phyloP scores from a whole-genome alignment of 2,888 invertebrate species.

The Hipparchia semele region DNA sequence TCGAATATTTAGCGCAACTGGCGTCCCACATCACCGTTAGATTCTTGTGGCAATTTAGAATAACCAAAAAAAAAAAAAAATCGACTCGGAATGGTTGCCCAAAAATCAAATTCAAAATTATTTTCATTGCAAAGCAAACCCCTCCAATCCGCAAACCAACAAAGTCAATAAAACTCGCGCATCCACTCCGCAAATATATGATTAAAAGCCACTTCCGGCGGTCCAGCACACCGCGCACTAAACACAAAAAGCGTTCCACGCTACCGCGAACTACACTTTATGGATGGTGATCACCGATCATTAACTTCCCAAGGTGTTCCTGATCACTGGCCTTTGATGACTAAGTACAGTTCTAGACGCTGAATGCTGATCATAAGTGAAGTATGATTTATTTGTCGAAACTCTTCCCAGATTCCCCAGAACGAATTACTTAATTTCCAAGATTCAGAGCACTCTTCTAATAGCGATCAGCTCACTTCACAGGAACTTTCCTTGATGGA shows the following conservation, averaged over 20 bases:
- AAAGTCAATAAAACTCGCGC: constrained; percentile 1
- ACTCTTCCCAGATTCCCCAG: too few species aligned
- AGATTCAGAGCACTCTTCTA: background rate
- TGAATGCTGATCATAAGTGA: background rate
- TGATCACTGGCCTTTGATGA: background rate
- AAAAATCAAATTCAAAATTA: background rate
- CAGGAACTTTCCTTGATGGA: background rate
- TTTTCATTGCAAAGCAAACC: constrained; percentile 12
- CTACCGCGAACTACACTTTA: constrained; percentile 7
- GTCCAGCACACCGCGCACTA: constrained; percentile 15
- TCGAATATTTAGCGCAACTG: too few species aligned
- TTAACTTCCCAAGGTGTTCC: background rate
- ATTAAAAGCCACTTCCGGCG: constrained; percentile 11
- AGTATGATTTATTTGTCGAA: background rate
- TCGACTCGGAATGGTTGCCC: background rate
- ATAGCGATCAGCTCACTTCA: background rate
- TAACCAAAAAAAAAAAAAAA: too few species aligned
- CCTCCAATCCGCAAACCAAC: background rate
- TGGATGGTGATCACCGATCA: constrained; percentile 10
- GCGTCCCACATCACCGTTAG: too few species aligned
- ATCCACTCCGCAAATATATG: constrained; percentile 2
- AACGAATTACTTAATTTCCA: background rate
- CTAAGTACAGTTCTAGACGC: background rate
- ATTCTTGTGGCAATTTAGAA: too few species aligned
- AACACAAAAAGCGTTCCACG: constrained; percentile 14